Percentiles rank a stretch among this genome's conserved stretches.
Evolutionary conservation across 2,797 vertebrate genomes (phyloP).

Genomic region (Vultur gryphus): DNA sequence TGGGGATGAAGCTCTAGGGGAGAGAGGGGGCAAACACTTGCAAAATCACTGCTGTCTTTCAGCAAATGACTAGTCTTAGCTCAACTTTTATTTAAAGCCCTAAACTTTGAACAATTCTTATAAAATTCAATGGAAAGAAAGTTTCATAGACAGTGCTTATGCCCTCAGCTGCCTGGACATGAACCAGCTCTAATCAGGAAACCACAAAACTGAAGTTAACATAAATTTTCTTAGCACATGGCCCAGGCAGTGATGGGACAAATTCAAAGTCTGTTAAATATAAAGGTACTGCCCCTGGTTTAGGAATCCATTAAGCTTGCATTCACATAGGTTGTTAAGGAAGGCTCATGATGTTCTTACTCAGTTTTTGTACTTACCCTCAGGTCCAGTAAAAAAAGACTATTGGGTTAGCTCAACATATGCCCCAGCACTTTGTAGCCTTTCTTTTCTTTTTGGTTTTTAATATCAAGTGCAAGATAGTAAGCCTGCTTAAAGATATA

Average conservation of each 20-base stretch:
- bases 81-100: not conserved
- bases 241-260: not conserved
- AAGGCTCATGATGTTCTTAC: not conserved
- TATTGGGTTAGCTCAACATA: fast-evolving
- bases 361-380: not conserved
- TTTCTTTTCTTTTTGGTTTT: not conserved
- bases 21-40: not conserved
- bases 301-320: not conserved
- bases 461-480: not conserved
- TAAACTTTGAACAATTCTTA: not conserved
- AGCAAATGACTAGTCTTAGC: not conserved
- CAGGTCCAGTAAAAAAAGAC: not conserved
- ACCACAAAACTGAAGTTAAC: not conserved
- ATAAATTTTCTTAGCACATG: not conserved
- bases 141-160: not conserved
- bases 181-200: not conserved
- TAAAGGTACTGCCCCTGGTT: not conserved
- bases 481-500: not conserved
- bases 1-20: not conserved
- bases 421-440: fast-evolving
- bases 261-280: not conserved
- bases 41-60: not conserved
- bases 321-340: not conserved
- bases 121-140: not conserved
- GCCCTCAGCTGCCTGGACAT: not conserved